Conservation (phyloP, 92 coral and sea anemone genomes). For the Pocillopora meandrina region DNA sequence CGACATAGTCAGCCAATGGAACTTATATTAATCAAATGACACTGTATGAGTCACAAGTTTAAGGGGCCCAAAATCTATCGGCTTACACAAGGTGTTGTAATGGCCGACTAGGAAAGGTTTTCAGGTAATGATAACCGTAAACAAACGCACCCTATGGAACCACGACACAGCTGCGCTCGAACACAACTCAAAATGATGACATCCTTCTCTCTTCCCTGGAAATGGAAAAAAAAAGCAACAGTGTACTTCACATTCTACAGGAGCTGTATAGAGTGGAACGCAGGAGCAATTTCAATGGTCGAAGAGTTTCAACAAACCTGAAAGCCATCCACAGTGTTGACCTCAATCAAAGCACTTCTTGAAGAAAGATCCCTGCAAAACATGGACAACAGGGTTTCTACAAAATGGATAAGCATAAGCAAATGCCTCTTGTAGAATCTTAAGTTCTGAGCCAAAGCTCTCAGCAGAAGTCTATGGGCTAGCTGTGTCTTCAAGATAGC, state of each 20-base stretch:
- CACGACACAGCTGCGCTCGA: constrained; percentile 60
- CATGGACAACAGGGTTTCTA: not conserved
- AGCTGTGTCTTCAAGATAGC: no score
- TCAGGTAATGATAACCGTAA: not conserved
- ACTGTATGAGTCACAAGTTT: not conserved
- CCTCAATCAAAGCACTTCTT: constrained; percentile 62
- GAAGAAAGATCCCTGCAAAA: constrained; percentile 22
- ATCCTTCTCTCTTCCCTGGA: constrained; percentile 94
- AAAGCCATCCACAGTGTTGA: constrained; percentile 96
- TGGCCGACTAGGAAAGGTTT: no score
- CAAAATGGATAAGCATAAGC: not conserved
- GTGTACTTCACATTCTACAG: not conserved
- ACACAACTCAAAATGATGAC: constrained; percentile 92
- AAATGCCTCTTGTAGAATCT: no score
- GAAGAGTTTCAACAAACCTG: constrained; percentile 54
- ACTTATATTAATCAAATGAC: no score
- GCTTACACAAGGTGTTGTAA: not conserved
- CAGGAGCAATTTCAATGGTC: not conserved
- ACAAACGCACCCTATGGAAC: constrained; percentile 79
- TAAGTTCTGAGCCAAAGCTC: no score
- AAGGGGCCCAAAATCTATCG: not conserved
- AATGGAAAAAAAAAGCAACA: not conserved
- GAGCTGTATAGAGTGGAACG: not conserved
- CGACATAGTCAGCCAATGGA: no score
- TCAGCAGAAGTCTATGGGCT: no score